Percentiles rank a stretch among this genome's conserved stretches.
Evolutionary conservation across 2,888 invertebrate species (phyloP).

Genomic region (Keiferia lycopersicella): DNA sequence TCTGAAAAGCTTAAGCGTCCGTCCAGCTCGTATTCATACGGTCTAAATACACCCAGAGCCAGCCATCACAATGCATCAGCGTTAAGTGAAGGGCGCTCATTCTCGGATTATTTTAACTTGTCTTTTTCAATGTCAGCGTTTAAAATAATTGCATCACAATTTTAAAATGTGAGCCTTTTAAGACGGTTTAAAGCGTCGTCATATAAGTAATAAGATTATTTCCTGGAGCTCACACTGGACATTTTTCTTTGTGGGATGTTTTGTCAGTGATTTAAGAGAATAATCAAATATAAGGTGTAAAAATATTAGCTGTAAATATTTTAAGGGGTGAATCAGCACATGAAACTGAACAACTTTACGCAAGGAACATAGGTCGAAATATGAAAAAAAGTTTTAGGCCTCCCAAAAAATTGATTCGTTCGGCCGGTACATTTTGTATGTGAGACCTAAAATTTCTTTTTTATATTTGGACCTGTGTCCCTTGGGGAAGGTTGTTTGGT

Average conservation of each 20-base stretch:
- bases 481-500: too few relatives aligned
- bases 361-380: too few relatives aligned
- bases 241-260: slow-evolving; percentile 54
- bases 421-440: too few relatives aligned
- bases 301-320: too few relatives aligned
- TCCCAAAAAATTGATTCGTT: too few relatives aligned
- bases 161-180: slow-evolving; percentile 78
- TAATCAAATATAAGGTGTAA: too few relatives aligned
- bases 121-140: slow-evolving; percentile 81
- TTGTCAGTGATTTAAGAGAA: slow-evolving; percentile 8
- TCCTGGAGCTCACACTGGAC: slow-evolving; percentile 72
- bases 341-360: too few relatives aligned
- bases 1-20: slow-evolving; percentile 50
- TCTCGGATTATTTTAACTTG: slow-evolving; percentile 80
- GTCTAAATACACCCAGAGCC: slow-evolving; percentile 62
- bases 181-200: slow-evolving; percentile 69
- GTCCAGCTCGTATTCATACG: slow-evolving; percentile 63
- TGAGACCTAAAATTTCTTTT: too few relatives aligned
- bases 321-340: too few relatives aligned
- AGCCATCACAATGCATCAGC: slow-evolving; percentile 79
- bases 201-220: slow-evolving; percentile 68
- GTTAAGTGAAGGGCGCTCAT: slow-evolving; percentile 76
- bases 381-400: too few relatives aligned
- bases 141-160: slow-evolving; percentile 82
- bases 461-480: too few relatives aligned